A percentile compares a stretch with the other conserved stretches of the same genome.
Conservation (phyloP, 2,888 invertebrate genomes). For the Thecophora atra region DNA sequence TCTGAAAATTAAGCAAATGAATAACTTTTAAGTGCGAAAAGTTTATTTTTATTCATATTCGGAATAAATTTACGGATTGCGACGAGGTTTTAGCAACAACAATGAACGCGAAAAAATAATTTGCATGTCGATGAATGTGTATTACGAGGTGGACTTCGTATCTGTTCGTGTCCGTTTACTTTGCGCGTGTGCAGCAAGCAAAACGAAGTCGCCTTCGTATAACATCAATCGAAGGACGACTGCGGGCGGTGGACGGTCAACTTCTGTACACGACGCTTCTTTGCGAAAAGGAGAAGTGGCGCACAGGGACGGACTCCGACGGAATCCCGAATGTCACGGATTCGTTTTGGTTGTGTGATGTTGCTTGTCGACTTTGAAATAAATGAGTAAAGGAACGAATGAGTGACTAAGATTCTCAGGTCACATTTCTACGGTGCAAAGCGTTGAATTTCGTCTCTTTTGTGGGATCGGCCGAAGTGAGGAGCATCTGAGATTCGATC, state of each 20-base stretch:
- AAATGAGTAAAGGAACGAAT: not conserved
- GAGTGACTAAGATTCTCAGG: constrained; percentile 19
- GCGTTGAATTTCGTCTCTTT: not conserved
- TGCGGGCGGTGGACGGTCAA: not conserved
- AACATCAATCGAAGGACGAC: not conserved
- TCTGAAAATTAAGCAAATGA: not conserved
- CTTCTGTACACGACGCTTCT: not conserved
- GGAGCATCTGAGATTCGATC: too few species aligned
- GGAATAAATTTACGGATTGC: not conserved
- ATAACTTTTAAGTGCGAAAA: constrained; percentile 8
- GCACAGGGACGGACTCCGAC: not conserved
- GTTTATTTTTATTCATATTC: constrained; percentile 16
- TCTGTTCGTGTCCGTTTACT: not conserved
- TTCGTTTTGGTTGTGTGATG: not conserved
- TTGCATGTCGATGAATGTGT: too few species aligned
- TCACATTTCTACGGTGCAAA: not conserved
- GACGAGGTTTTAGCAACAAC: too few species aligned
- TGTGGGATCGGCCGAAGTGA: not conserved
- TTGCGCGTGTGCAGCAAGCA: constrained; percentile 8
- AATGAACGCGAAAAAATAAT: too few species aligned
- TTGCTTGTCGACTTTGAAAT: constrained; percentile 11
- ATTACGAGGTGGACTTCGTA: not conserved
- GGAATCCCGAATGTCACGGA: constrained; percentile 16
- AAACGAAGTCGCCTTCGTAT: not conserved
- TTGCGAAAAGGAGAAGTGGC: not conserved